Evolutionary conservation across 2,113 vertebrate genomes (phyloP), one percentile per base, ranked within the genome.

Genomic region (Piprites chloris): DNA sequence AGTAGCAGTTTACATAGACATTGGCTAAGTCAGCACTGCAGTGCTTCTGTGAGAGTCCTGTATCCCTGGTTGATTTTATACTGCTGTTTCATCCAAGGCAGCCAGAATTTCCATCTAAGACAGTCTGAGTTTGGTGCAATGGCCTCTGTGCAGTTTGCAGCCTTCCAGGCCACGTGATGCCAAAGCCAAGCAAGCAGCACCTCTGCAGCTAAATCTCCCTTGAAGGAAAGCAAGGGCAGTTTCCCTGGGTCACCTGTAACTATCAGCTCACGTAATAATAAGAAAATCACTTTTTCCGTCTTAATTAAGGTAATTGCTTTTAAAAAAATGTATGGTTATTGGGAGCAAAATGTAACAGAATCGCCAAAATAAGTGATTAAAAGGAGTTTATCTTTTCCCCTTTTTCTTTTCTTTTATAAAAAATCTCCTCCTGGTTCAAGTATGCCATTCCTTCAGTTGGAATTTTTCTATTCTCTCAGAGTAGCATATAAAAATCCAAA

Each of bases 91-190:
- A 18, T 7, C 63, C 49, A 23, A 18, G 37, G 30, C 20, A 86
- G 63, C 1, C 68, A 37, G 20, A 28, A 33, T 32, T 90, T 37
- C 39, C 8, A 3, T 6, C 3, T 0, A 4, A 26, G 15, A 15
- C 5, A 17, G 11, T 2, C 4, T 1, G 13, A 61, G 39, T 17
- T 44, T 50, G 37, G 65, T 5, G 21, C 41, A 65, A 33, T 0
- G 16, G 28, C 6, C 53, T 30, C 28, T 35, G 17, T 2, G 52
- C 7, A 28, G n/a, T 35, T 16, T n/a, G n/a, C 39, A 77, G 49
- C 26, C 59, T 13, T 39, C 35, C 56, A 30, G 32, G 24, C 47
- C 42, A 4, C 18, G 1, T 0, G 9, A 28, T 17, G n/a, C 28
- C 53, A 41, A 7, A 4, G 26, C 18, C 53, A 50, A 19, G 49